Evolutionary conservation across 2,888 invertebrate species (phyloP).

Genomic region (Spodoptera littoralis): DNA sequence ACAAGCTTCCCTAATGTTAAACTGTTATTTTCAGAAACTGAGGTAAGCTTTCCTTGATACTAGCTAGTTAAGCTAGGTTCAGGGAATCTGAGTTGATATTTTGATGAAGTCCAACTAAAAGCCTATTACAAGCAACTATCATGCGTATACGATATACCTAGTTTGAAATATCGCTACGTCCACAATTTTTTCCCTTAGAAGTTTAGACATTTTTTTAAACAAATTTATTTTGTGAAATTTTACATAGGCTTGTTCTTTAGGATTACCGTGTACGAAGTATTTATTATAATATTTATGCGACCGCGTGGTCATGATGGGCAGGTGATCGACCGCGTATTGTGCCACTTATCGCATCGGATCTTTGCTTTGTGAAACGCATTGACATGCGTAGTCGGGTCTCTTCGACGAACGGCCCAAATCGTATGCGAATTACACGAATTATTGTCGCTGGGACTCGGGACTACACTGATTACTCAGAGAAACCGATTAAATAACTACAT

Average conservation of each 20-base stretch:
- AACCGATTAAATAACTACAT: constrained; percentile 49
- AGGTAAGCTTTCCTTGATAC: no score
- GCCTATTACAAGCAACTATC: background rate
- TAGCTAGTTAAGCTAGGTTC: no score
- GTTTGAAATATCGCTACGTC: no score
- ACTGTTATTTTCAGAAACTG: no score
- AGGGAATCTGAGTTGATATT: no score
- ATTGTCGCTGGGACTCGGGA: constrained; percentile 66
- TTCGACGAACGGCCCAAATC: constrained; percentile 84
- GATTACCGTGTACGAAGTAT: constrained; percentile 4
- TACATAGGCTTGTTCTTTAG: background rate
- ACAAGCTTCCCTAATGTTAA: constrained; percentile 37
- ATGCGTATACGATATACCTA: no score
- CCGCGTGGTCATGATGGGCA: constrained; percentile 52
- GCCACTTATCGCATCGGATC: constrained; percentile 83
- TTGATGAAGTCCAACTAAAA: background rate
- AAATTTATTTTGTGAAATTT: no score
- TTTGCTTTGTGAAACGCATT: constrained; percentile 81
- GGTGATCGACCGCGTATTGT: constrained; percentile 85
- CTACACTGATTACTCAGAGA: constrained; percentile 72
- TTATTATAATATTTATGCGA: constrained; percentile 38
- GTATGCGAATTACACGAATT: constrained; percentile 77
- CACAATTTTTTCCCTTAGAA: no score
- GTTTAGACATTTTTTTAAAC: no score
- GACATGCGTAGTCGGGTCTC: constrained; percentile 74